Evolutionary conservation across 1,140 invertebrate genomes (phyloP).

Genomic region (Neodiprion pinetum): DNA sequence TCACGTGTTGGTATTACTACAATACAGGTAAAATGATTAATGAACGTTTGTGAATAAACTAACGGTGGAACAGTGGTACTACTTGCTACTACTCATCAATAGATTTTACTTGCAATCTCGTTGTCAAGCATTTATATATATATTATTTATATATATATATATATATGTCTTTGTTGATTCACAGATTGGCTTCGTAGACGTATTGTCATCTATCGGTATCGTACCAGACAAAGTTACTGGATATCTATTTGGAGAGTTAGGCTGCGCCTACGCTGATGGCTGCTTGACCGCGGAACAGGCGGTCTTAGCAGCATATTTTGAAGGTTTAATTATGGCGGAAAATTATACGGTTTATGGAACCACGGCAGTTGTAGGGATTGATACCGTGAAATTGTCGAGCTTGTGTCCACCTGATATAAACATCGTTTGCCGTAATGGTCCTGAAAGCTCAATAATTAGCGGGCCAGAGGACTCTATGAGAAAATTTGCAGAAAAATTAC

Average conservation of each 20-base stretch:
- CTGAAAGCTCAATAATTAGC: slow-evolving; percentile 85
- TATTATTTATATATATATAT: slow-evolving; percentile 11
- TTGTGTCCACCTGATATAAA: slow-evolving; percentile 74
- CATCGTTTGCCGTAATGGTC: slow-evolving; percentile 86
- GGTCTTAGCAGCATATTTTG: slow-evolving; percentile 69
- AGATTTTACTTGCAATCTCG: background rate
- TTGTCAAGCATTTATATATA: slow-evolving; percentile 9
- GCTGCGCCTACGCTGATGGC: slow-evolving; percentile 77
- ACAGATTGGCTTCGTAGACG: slow-evolving; percentile 67
- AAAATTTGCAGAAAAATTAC: slow-evolving; percentile 73
- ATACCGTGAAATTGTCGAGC: slow-evolving; percentile 60
- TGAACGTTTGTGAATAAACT: slow-evolving; percentile 12
- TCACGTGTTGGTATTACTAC: slow-evolving; percentile 45
- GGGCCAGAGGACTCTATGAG: slow-evolving; percentile 77
- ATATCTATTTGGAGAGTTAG: slow-evolving; percentile 72
- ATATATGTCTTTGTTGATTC: slow-evolving; percentile 32
- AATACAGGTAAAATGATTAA: slow-evolving; percentile 49
- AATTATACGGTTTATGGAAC: slow-evolving; percentile 57
- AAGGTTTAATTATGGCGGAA: slow-evolving; percentile 67
- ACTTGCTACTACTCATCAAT: slow-evolving; percentile 25
- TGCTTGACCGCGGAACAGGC: slow-evolving; percentile 72
- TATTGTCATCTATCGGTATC: slow-evolving; percentile 63
- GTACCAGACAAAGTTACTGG: slow-evolving; percentile 72
- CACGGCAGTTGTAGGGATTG: slow-evolving; percentile 64
- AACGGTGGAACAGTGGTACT: slow-evolving; percentile 10